Base-by-base conservation (phyloP, 2,113 vertebrate species). In the Bufo gargarizans region DNA sequence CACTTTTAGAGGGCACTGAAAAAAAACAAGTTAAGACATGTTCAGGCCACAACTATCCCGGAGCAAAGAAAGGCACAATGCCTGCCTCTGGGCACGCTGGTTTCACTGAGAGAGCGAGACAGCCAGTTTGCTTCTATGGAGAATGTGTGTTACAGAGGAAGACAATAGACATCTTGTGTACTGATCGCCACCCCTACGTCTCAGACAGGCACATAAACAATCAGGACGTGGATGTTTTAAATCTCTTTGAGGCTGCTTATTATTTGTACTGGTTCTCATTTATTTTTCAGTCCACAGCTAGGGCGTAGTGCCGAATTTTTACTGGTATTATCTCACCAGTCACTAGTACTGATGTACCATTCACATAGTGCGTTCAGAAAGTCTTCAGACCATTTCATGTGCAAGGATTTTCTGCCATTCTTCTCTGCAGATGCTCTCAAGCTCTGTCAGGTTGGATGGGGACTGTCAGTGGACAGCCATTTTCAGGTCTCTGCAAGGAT, bases 21-120 rank as follows among this genome's bases (percentile, higher is more conserved):
- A 80, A 33, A 61, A 69, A 87, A 88, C 80, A 88, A 88, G 87
- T 84, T 58, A 65, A 55, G 87, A 65, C 87, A 56, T 84, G 86
- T 83, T 88, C 22, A 61, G 81, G 58, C 80, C 82, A 84, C 80
- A 45, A 56, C 17, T 56, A 43, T 6, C 77, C 59, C 16, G 77
- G 6, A 80, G 77, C n/a, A 58, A 2, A 80, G 77, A 80, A 47
- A 65, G 22, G 45, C 56, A 82, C 86, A 88, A 53, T 55, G 58
- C 4, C 71, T 53, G 80, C 80, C 78, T 55, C 77, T 22, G 86
- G 78, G 77, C 58, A 79, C 14, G 56, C 33, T 77, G 84, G 72
- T 86, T 49, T 86, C 72, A 77, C 84, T 50, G 45, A 63, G 43
- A 77, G 8, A 19, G 22, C 56, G 17, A 47, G 55, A 7, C 63